Evolutionary conservation across 2,797 vertebrate genomes (phyloP).

Genomic region (Sebastes elongatus): DNA sequence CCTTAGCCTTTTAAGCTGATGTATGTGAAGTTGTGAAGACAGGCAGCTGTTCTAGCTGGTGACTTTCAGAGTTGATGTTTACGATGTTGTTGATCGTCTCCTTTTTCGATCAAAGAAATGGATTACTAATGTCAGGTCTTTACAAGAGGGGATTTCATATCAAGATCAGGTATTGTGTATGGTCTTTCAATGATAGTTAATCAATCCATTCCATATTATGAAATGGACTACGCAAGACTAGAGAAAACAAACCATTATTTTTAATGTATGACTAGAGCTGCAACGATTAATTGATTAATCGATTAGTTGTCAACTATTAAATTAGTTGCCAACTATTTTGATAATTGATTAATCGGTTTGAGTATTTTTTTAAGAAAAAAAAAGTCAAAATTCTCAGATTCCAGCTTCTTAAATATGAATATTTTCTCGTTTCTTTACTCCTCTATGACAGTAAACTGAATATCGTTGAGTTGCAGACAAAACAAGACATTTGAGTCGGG

Average conservation of each 20-base stretch:
- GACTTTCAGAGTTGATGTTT: neutral
- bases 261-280: neutral
- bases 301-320: too few relatives aligned
- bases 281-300: too few relatives aligned
- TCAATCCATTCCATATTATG: neutral
- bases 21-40: neutral
- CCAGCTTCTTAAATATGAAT: too few relatives aligned
- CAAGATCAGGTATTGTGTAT: neutral
- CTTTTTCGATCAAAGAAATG: neutral
- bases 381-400: too few relatives aligned
- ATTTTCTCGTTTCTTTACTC: too few relatives aligned
- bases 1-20: neutral
- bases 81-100: neutral
- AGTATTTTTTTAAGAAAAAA: too few relatives aligned
- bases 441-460: too few relatives aligned
- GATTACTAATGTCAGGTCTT: neutral
- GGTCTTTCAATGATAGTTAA: neutral
- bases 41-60: neutral
- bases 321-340: too few relatives aligned
- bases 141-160: neutral
- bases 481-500: too few relatives aligned
- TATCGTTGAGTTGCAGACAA: too few relatives aligned
- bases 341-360: too few relatives aligned
- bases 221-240: neutral
- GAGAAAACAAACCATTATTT: neutral